These are phyloP conservation scores for Eutrigla gurnardus DNA, from an alignment of 2,797 vertebrate species.

Conservation along the genomic window DNA sequence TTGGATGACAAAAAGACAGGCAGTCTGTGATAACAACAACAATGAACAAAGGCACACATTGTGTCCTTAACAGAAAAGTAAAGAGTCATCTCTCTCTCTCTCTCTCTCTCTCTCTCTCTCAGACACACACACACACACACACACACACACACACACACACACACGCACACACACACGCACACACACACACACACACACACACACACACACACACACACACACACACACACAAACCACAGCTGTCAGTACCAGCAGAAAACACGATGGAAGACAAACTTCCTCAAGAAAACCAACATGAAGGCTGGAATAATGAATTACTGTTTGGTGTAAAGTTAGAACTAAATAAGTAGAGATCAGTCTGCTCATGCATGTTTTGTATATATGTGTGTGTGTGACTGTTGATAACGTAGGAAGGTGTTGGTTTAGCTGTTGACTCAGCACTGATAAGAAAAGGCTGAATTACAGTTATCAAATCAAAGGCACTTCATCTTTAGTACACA, in stretches of 20 bases:
- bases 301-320: constrained; percentile 13
- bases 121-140: background rate
- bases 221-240: constrained; percentile 22
- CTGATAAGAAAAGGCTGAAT: constrained; percentile 42
- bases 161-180: constrained; percentile 23
- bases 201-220: constrained; percentile 28
- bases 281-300: background rate
- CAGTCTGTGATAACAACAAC: constrained; percentile 69
- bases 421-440: constrained; percentile 47
- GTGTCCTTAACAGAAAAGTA: constrained; percentile 70
- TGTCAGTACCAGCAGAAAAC: constrained; percentile 50
- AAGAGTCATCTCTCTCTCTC: constrained; percentile 55
- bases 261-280: constrained; percentile 15
- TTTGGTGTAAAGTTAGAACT: constrained; percentile 2
- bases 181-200: constrained; percentile 23
- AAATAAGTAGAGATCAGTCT: constrained; percentile 9
- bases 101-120: constrained; percentile 1
- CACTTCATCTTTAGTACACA: constrained; percentile 29
- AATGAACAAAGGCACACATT: constrained; percentile 81
- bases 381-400: constrained; percentile 15
- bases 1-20: constrained; percentile 49
- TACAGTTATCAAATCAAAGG: constrained; percentile 26
- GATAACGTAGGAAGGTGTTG: constrained; percentile 21
- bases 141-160: constrained; percentile 21
- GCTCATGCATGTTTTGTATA: constrained; percentile 8